Evolutionary conservation across 2,113 vertebrate genomes (phyloP), one percentile per base, ranked within the genome.

Genomic region (Tachycineta bicolor): DNA sequence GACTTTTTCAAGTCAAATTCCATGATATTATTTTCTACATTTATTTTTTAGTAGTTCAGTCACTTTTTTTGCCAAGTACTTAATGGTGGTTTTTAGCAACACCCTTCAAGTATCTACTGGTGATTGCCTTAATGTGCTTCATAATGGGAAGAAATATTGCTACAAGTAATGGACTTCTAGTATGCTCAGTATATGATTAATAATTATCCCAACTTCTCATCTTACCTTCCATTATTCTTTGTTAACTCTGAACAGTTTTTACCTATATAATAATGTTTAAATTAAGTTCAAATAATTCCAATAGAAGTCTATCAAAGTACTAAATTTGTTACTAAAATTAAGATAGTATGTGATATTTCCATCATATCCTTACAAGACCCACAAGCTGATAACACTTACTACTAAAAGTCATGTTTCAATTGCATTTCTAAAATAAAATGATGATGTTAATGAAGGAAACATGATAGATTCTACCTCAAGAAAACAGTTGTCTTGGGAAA

Each of bases 1-100:
- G 92, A 92, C 68, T 90, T 95, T 96, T 96, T 80, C 84, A 93
- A 96, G 75, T 94, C 87, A 95, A 95, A 91, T 92, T 67, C 37
- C 64, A 81, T 93, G 16, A 50, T 81, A 83, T 11, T 93, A 83
- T 81, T 96, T 95, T 78, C 82, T 81, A 26, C 3, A 2, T 80
- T 74, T 63, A 24, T 90, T 88, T 93, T 93, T 88, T 11, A 77
- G 26, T 59, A 76, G 29, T 39, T 68, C 83, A 56, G 33, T 88
- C 25, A 76, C 37, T 71, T 90, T 84, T 85, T 95, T 80, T 86
- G 43, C 31, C 46, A 89, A 84, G 31, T 94, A 56, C 50, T 95
- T 53, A 79, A 13, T 52, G 22, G 26, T 64, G 60, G 12, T 62
- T 91, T 93, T 91, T 95, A 95, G 88, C 67, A 94, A 83, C 37